Conservation (phyloP, 2,888 invertebrate genomes). For the Sepiola atlantica region DNA sequence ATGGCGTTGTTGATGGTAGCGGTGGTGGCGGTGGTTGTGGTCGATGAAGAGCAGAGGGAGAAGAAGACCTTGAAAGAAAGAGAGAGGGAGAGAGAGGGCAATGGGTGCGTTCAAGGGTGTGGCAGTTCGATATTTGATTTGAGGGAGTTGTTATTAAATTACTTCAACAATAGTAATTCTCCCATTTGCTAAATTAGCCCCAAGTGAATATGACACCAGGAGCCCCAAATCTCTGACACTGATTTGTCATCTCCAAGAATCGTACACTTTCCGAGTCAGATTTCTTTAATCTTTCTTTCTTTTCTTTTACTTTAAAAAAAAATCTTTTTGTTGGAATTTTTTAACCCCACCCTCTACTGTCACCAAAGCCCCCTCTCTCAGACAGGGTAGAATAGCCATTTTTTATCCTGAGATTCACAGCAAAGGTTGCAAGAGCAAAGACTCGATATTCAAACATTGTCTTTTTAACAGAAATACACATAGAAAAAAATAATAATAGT, state of each 20-base stretch:
- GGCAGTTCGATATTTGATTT: conserved; percentile 32
- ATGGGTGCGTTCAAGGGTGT: neutral
- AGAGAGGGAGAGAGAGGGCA: neutral
- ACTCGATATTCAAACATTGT: neutral
- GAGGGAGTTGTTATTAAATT: conserved; percentile 1
- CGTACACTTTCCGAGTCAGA: neutral
- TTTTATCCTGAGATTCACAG: neutral
- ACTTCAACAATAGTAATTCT: neutral
- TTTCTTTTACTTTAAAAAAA: neutral
- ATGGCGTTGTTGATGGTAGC: neutral
- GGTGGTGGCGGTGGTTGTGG: neutral
- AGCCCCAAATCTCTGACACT: neutral
- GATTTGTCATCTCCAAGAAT: conserved; percentile 20
- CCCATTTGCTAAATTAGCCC: neutral
- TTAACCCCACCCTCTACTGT: neutral
- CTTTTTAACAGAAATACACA: neutral
- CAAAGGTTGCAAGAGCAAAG: neutral
- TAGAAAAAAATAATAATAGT: too few species aligned
- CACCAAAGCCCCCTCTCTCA: neutral
- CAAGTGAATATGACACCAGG: neutral
- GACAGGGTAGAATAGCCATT: neutral
- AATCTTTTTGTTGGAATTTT: neutral
- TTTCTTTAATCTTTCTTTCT: neutral
- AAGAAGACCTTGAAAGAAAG: too few species aligned
- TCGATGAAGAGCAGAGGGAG: too few species aligned